Conservation (phyloP, 2,888 invertebrate species). For the Pachycephus smyrnensis region DNA sequence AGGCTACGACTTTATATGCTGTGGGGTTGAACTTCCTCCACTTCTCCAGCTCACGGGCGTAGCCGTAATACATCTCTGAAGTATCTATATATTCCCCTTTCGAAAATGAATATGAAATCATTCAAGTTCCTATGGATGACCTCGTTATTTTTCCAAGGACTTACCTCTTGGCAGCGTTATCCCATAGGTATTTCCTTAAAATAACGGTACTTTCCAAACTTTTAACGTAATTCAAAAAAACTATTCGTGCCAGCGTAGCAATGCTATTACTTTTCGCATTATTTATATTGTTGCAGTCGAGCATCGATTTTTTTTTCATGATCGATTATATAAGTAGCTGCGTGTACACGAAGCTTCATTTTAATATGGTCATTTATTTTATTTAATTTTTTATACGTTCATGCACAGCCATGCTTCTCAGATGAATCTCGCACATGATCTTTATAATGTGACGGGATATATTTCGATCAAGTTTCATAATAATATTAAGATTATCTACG, state of each 20-base stretch:
- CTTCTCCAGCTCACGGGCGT: constrained; percentile 2
- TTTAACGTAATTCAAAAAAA: neutral
- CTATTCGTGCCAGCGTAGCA: neutral
- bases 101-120: neutral
- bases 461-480: neutral
- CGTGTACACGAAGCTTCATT: neutral
- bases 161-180: neutral
- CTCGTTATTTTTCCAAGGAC: neutral
- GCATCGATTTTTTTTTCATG: neutral
- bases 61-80: neutral
- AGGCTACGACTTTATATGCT: constrained; percentile 30
- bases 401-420: neutral
- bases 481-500: neutral
- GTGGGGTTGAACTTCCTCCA: constrained; percentile 15
- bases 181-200: neutral
- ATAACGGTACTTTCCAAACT: neutral
- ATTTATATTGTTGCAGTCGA: neutral
- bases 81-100: neutral
- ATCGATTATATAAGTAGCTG: neutral
- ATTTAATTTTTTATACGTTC: neutral
- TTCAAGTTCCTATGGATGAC: neutral
- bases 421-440: neutral
- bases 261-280: neutral
- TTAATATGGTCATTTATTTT: neutral
- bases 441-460: neutral